These are phyloP conservation scores for Deroptyus accipitrinus DNA, from an alignment of 2,113 vertebrate species.

Conservation along the genomic window DNA sequence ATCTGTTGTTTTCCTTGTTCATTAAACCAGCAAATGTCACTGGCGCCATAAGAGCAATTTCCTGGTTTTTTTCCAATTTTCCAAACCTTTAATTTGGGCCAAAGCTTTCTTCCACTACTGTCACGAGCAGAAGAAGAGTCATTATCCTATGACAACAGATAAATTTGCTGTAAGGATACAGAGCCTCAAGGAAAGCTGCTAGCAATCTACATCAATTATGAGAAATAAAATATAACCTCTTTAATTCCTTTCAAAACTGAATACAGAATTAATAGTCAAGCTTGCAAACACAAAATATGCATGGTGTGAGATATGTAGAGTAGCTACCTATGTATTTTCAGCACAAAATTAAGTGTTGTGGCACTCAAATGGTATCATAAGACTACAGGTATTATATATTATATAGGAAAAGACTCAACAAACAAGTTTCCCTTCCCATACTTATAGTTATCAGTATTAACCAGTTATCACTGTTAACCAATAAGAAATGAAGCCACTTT, in stretches of 20 bases:
- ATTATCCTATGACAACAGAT: neutral
- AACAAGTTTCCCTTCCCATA: neutral
- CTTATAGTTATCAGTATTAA: neutral
- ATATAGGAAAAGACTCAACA: neutral
- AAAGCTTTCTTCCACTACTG: neutral
- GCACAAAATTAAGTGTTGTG: neutral
- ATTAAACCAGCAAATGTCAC: neutral
- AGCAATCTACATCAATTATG: rapidly evolving
- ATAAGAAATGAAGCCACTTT: neutral
- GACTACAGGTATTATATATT: no score
- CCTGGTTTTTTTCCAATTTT: neutral
- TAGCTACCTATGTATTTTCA: neutral
- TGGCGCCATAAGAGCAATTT: neutral
- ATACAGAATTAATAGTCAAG: neutral
- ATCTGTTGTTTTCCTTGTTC: neutral
- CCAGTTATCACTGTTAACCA: neutral
- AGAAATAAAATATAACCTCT: neutral
- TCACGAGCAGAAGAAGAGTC: neutral
- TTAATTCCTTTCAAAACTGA: neutral
- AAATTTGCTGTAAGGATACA: neutral
- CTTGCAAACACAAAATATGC: neutral
- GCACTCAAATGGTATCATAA: neutral
- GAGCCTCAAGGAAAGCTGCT: neutral
- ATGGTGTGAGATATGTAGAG: neutral
- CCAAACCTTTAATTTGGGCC: neutral